phyloP scores from a whole-genome alignment of 2,113 vertebrate genomes.

The Calyptomena viridis region DNA sequence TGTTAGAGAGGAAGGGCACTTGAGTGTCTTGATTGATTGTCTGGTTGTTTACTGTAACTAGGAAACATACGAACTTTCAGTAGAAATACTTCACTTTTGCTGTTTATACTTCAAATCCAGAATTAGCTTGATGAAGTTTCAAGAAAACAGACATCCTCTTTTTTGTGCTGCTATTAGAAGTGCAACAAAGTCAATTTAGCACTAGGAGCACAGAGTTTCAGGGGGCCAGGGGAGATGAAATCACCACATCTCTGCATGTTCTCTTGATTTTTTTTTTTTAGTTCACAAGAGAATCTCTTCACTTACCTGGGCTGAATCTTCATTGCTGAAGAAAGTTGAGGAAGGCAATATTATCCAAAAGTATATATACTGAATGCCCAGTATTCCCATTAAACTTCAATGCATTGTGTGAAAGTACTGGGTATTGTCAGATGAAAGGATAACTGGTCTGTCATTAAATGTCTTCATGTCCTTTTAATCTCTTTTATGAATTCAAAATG shows the following conservation, averaged over 20 bases:
- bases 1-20: background rate
- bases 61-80: background rate
- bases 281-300: background rate
- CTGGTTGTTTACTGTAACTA: constrained; percentile 9
- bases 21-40: background rate
- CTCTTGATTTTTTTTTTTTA: background rate
- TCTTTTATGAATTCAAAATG: background rate
- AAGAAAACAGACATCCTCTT: background rate
- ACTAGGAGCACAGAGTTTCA: background rate
- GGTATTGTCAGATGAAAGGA: background rate
- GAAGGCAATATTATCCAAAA: background rate
- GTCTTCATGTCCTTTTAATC: background rate
- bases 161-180: background rate
- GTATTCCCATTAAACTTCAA: background rate
- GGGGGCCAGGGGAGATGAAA: background rate
- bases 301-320: background rate
- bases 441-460: background rate
- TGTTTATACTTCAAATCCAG: background rate
- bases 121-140: background rate
- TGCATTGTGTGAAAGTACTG: background rate
- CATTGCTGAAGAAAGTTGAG: background rate
- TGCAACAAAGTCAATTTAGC: background rate
- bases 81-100: background rate
- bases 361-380: background rate
- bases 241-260: background rate